Conservation (phyloP, 2,797 vertebrate species). For the Peromyscus melanophrys region DNA sequence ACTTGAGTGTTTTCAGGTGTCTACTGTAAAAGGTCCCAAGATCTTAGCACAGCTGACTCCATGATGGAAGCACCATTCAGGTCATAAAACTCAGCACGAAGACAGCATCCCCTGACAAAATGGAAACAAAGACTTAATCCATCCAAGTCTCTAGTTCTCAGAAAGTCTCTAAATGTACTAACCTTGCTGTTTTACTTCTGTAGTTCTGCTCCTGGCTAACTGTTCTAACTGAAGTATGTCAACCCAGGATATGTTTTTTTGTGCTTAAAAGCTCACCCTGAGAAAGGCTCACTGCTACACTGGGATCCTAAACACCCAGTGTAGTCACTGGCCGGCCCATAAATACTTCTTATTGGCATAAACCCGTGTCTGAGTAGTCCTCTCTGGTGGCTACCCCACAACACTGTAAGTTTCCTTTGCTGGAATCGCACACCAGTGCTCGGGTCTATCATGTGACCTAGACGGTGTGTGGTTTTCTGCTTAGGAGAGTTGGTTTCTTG, state of each 20-base stretch:
- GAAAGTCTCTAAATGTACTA: neutral
- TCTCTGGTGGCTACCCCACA: neutral
- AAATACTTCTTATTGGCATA: neutral
- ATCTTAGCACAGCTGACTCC: neutral
- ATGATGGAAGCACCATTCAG: neutral
- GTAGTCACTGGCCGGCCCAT: neutral
- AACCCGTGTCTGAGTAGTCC: neutral
- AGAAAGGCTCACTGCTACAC: neutral
- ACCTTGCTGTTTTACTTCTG: neutral
- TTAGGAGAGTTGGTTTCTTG: neutral
- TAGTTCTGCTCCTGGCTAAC: neutral
- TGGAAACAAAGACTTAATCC: neutral
- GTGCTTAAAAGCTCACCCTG: neutral
- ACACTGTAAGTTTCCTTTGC: neutral
- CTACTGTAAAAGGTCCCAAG: neutral
- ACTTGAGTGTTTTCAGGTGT: neutral
- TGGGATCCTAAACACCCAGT: neutral
- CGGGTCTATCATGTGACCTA: constrained; percentile 63
- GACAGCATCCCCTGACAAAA: neutral
- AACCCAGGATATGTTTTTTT: neutral
- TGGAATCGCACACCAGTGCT: constrained; percentile 54
- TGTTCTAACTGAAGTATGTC: neutral
- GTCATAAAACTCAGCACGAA: neutral
- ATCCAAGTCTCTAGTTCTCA: neutral
- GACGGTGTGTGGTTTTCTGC: neutral